Evolutionary conservation across 2,888 invertebrate species (phyloP).

Genomic region (Palloptera scutellata): DNA sequence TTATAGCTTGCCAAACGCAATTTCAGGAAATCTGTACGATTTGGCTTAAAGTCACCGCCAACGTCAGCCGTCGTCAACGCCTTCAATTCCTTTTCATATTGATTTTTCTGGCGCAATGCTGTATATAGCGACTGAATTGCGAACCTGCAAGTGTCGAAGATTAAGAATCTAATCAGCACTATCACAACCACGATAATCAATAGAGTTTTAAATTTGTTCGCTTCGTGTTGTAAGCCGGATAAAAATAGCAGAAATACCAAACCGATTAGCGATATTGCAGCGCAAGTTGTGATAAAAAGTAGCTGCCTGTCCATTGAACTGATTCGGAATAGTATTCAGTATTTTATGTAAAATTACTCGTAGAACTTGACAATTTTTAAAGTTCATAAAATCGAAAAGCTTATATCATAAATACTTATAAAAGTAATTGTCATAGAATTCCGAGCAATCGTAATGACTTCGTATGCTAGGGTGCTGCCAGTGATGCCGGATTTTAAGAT

Average conservation of each 20-base stretch:
- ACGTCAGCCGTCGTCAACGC: slow-evolving; percentile 21
- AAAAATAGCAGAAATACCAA: slow-evolving; percentile 32
- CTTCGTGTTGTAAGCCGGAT: slow-evolving; percentile 26
- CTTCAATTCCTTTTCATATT: slow-evolving; percentile 4
- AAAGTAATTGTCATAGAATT: no score
- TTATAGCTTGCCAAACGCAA: slow-evolving; percentile 45
- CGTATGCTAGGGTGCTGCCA: no score
- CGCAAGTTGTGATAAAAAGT: slow-evolving; percentile 5
- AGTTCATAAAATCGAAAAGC: no score
- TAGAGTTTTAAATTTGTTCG: slow-evolving; percentile 19
- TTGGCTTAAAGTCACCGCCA: neutral
- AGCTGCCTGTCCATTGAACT: no score
- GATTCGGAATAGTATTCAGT: no score
- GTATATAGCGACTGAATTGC: slow-evolving; percentile 2
- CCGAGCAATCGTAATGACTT: no score
- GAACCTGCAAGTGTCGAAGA: slow-evolving; percentile 14
- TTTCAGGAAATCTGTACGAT: slow-evolving; percentile 30
- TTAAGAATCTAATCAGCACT: slow-evolving; percentile 13
- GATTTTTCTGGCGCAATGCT: slow-evolving; percentile 14
- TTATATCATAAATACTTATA: no score
- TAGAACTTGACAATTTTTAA: no score
- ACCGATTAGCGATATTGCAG: slow-evolving; percentile 7
- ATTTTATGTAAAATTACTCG: no score
- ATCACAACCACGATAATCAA: slow-evolving; percentile 15
- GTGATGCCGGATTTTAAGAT: no score